These are phyloP conservation scores for Drosophila triauraria DNA, from an alignment of 1,140 invertebrate genomes.

Conservation along the genomic window DNA sequence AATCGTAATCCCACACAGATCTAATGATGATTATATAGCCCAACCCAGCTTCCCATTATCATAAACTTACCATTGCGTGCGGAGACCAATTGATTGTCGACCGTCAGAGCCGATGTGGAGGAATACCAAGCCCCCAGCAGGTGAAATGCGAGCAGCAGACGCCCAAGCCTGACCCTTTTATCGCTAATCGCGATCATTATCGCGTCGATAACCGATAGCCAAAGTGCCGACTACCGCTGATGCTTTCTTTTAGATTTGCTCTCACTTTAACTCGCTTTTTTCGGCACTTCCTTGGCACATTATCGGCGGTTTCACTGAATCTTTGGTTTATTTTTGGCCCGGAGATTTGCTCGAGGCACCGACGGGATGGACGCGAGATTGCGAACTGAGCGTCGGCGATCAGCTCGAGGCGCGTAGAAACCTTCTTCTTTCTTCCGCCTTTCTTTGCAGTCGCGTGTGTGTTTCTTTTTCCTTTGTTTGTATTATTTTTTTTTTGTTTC, in stretches of 20 bases:
- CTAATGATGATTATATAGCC: not conserved
- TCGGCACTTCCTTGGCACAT: conserved; percentile 28
- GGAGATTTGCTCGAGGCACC: conserved; percentile 51
- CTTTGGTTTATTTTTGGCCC: not conserved
- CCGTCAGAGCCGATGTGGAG: conserved; percentile 52
- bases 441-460: conserved; percentile 66
- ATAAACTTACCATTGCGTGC: conserved; percentile 78
- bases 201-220: conserved; percentile 13
- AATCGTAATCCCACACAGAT: not conserved
- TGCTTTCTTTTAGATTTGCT: conserved; percentile 32
- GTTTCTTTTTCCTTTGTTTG: conserved; percentile 21
- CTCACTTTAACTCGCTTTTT: conserved; percentile 39
- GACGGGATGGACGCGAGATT: conserved; percentile 65
- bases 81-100: conserved; percentile 83
- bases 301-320: conserved; percentile 30
- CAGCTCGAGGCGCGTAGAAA: conserved; percentile 60
- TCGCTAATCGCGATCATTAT: conserved; percentile 36
- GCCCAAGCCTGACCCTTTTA: conserved; percentile 15
- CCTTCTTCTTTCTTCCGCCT: conserved; percentile 62
- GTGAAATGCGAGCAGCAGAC: conserved; percentile 44
- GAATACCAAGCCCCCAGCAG: conserved; percentile 13
- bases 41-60: not conserved
- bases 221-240: conserved; percentile 4
- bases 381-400: conserved; percentile 58
- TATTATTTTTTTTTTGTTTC: conserved; percentile 25